Base-by-base conservation (phyloP, 2,888 invertebrate genomes). In the Sceliomorpha sp. region DNA sequence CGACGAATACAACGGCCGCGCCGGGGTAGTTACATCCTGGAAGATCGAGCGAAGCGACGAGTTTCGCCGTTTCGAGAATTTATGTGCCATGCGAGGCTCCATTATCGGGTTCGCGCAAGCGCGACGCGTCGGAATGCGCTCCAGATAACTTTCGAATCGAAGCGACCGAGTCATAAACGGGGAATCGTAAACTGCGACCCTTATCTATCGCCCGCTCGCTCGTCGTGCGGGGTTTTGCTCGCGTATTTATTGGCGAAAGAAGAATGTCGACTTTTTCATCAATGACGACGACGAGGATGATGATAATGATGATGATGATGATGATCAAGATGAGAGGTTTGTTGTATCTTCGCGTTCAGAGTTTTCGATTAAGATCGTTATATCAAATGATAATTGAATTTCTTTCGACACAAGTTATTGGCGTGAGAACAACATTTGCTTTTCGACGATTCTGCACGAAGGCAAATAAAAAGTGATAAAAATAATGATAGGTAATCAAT, bases 111-210 rank as follows among this genome's bases (percentile, higher is more conserved):
- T 24, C 45, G 59, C 48, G 60, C 67, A 50, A 48, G 59, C 67
- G 55, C 58, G 58, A 59, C 59, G 55, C 56, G 7, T 20, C 50
- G 66, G 58, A 58, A 64, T 56, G 56, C 60, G 67, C 55, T 55
- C 60, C 59, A 53, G 51, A 66, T 66, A 44, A 39, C 36, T 64
- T 58, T 58, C 36, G 55, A 50, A 58, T 64, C 45, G 17, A 13
- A 31, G 9, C 45, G 17, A 31, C 31, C 31, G 34, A 29, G 55
- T 67, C 67, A 67, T 67, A 67, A 67, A 67, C 42, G 67, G 47
- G 48, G 13, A 59, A 67, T 59, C 67, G 59, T 67, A 59, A 59
- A 67, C 36, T 32, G 36, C 66, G 53, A 39, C 42, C 66, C 53
- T 56, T 64, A 64, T 56, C 56, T 55, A 63, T 45, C 32, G 14